phyloP scores from a whole-genome alignment of 2,888 invertebrate species.

The Polia nebulosa region DNA sequence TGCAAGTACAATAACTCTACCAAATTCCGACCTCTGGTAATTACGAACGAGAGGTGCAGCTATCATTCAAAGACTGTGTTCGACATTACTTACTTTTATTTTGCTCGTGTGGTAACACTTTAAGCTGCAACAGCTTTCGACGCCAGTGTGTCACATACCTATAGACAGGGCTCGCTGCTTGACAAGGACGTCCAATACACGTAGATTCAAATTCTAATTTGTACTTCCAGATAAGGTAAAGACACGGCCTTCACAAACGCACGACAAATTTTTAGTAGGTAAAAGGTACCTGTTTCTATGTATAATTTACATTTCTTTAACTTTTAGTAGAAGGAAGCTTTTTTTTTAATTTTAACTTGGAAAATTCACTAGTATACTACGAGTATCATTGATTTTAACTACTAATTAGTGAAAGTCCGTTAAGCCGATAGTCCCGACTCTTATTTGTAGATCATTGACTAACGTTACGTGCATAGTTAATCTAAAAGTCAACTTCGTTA shows the following conservation, averaged over 20 bases:
- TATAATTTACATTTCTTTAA: not conserved
- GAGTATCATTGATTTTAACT: not conserved
- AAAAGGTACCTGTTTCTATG: not conserved
- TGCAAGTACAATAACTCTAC: too few species aligned
- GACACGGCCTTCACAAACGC: constrained; percentile 18
- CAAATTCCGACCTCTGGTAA: too few species aligned
- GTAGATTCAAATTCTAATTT: constrained; percentile 30
- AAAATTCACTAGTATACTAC: too few species aligned
- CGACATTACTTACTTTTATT: not conserved
- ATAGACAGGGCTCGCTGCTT: constrained; percentile 6
- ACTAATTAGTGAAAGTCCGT: not conserved
- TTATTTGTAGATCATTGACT: not conserved
- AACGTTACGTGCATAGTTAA: not conserved
- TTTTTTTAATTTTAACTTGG: too few species aligned
- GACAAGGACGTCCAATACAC: constrained; percentile 34
- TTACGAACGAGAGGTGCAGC: not conserved
- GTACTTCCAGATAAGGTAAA: constrained; percentile 17
- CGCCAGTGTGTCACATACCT: constrained; percentile 4
- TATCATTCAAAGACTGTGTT: not conserved
- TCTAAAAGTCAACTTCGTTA: too few species aligned
- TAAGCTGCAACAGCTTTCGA: constrained; percentile 21
- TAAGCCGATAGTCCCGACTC: not conserved
- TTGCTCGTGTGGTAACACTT: not conserved
- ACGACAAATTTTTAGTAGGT: constrained; percentile 3
- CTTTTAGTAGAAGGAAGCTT: too few species aligned